Conservation (phyloP, 2,113 vertebrate genomes). For the Oryzias celebensis region DNA sequence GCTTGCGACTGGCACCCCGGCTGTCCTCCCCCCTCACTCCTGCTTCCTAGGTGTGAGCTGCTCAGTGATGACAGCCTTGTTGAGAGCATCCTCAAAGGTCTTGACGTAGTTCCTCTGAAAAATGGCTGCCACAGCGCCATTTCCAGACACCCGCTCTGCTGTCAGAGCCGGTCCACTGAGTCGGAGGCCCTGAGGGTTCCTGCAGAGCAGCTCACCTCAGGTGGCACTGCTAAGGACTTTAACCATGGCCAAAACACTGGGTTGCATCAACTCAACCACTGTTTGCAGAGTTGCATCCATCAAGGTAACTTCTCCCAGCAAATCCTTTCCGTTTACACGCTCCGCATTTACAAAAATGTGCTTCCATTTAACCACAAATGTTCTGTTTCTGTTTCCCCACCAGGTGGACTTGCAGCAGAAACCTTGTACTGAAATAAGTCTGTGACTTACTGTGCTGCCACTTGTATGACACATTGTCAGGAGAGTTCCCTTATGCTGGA, state of each 20-base stretch:
- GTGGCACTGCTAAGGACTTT: conserved; percentile 18
- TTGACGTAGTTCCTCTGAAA: conserved; percentile 44
- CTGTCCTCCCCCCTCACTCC: not conserved
- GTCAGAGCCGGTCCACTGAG: not conserved
- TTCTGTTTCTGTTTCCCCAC: conserved; percentile 20
- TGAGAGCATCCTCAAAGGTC: conserved; percentile 70
- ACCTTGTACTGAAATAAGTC: conserved; percentile 72
- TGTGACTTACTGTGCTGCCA: conserved; percentile 62
- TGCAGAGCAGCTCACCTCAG: conserved; percentile 27
- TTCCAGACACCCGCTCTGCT: conserved; percentile 13
- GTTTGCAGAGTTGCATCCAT: conserved; percentile 51
- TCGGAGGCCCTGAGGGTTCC: conserved; percentile 3
- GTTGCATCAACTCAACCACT: conserved; percentile 76
- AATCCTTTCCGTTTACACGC: not conserved
- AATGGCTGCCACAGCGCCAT: not conserved
- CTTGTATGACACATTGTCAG: conserved; percentile 80
- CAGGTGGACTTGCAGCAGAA: conserved; percentile 69
- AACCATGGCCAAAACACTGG: conserved; percentile 49
- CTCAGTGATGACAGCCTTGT: conserved; percentile 66
- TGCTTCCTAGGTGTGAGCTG: conserved; percentile 27
- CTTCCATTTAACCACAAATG: not conserved
- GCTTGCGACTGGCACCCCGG: conserved; percentile 25
- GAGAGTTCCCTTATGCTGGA: conserved; percentile 38
- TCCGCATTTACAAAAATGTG: not conserved
- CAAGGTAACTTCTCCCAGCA: conserved; percentile 52